Evolutionary conservation across 2,113 vertebrate species (phyloP).

Genomic region (Prionailurus viverrinus): DNA sequence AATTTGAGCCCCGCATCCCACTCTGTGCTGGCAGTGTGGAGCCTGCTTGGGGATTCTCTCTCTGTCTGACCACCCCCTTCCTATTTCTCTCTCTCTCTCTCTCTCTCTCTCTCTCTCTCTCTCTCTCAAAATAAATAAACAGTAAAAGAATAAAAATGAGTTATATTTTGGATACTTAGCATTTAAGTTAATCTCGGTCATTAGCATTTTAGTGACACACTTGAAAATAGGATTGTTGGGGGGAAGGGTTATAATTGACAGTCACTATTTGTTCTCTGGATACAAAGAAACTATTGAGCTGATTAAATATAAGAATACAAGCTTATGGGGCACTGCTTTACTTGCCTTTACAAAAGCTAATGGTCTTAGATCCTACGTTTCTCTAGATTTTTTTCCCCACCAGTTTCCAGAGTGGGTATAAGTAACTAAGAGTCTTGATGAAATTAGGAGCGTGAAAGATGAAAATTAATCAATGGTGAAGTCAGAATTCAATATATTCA

Average conservation of each 20-base stretch:
- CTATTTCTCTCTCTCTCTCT: no score
- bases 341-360: neutral
- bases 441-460: neutral
- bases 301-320: neutral
- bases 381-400: fast-evolving
- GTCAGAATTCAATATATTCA: neutral
- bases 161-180: neutral
- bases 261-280: neutral
- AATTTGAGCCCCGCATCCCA: no score
- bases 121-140: no score
- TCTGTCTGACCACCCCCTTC: no score
- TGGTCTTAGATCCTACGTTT: neutral
- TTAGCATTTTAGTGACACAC: neutral
- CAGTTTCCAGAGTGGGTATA: neutral
- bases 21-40: no score
- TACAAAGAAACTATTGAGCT: neutral
- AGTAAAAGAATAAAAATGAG: no score
- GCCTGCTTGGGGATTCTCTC: no score
- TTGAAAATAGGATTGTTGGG: neutral
- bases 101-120: no score
- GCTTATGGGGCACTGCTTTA: neutral
- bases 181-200: neutral
- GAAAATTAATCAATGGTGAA: neutral
- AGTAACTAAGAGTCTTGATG: neutral
- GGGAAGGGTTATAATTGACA: neutral